Evolutionary conservation across 53 echinoderm and acorn worm genomes (phyloP).

Genomic region (Stichopus horrens): DNA sequence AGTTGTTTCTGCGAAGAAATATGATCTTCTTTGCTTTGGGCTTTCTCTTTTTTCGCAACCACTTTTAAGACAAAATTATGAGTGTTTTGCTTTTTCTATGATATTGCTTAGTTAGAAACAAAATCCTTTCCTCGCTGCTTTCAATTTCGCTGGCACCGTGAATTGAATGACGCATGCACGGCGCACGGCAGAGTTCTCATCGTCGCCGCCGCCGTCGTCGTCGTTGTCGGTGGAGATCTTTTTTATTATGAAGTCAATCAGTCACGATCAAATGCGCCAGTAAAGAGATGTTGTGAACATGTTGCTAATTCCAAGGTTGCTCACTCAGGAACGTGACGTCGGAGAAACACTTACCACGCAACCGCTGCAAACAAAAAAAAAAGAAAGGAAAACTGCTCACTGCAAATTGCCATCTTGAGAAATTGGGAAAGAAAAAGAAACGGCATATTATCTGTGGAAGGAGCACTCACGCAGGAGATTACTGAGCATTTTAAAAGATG

Average conservation of each 20-base stretch:
- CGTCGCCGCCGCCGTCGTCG: neutral
- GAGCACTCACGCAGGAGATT: slow-evolving; percentile 27
- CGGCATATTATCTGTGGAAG: neutral
- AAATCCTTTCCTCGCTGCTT: neutral
- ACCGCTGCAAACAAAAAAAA: no score
- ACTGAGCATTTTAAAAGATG: neutral
- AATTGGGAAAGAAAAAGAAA: neutral
- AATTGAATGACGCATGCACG: slow-evolving; percentile 32
- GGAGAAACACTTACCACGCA: slow-evolving; percentile 11
- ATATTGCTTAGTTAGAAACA: no score
- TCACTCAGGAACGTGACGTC: slow-evolving; percentile 38
- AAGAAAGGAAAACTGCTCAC: no score
- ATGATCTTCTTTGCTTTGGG: no score
- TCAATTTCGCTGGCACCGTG: neutral
- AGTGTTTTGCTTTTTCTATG: no score
- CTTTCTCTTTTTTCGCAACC: no score
- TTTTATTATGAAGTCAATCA: slow-evolving; percentile 39
- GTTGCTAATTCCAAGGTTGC: slow-evolving; percentile 45
- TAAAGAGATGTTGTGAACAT: slow-evolving; percentile 4
- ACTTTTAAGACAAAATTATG: no score
- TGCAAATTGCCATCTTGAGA: slow-evolving; percentile 11
- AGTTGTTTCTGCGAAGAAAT: no score
- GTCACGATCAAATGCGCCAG: slow-evolving; percentile 36
- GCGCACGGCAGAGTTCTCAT: neutral
- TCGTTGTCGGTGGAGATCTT: slow-evolving; percentile 26